These are phyloP conservation scores for Plotosus lineatus DNA, from an alignment of 2,113 vertebrate species.

Conservation along the genomic window DNA sequence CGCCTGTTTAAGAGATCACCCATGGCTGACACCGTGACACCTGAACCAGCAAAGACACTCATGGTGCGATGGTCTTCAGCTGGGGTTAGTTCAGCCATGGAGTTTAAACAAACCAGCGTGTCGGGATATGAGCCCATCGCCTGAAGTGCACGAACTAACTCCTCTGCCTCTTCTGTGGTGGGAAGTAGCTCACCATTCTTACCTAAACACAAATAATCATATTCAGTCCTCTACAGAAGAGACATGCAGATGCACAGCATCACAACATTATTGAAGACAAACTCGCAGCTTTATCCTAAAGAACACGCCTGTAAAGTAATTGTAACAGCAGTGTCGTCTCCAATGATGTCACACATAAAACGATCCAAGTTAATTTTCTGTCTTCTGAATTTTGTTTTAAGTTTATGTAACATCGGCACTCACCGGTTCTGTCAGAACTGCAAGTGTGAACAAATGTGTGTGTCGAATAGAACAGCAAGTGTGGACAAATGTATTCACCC, in stretches of 20 bases:
- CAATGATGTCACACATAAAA: not conserved
- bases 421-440: not conserved
- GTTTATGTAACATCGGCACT: not conserved
- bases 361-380: not conserved
- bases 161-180: slow-evolving; percentile 97
- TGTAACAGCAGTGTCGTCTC: not conserved
- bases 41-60: slow-evolving; percentile 83
- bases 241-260: not conserved
- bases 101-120: slow-evolving; percentile 95
- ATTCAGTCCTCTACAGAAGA: slow-evolving; percentile 26
- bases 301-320: not conserved
- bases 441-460: not conserved
- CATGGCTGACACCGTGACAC: slow-evolving; percentile 81
- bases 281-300: not conserved
- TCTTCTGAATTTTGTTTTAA: not conserved
- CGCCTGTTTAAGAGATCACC: slow-evolving; percentile 92
- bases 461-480: no score
- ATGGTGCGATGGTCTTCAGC: slow-evolving; percentile 88
- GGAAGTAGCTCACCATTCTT: slow-evolving; percentile 97
- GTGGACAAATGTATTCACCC: slow-evolving; percentile 78
- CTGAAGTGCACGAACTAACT: slow-evolving; percentile 93
- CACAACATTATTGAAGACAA: not conserved
- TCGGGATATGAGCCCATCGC: slow-evolving; percentile 86
- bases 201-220: slow-evolving; percentile 71
- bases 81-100: slow-evolving; percentile 88